A percentile compares a stretch with the other conserved stretches of the same genome.
These are phyloP conservation scores for Petrocephalus microphthalmus DNA, from an alignment of 2,113 vertebrate species.

Conservation along the genomic window DNA sequence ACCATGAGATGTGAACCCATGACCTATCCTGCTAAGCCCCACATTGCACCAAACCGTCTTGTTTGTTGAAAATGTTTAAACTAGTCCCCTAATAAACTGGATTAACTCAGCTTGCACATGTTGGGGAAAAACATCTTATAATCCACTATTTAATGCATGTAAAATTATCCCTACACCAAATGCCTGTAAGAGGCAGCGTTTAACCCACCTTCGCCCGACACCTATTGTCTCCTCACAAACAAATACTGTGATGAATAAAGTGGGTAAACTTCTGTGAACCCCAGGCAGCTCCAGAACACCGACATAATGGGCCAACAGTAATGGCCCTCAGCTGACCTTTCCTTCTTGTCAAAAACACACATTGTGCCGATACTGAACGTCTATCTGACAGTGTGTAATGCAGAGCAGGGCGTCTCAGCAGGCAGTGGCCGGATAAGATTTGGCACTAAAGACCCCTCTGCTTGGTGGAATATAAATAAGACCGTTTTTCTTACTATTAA, in stretches of 20 bases:
- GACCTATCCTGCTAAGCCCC: not conserved
- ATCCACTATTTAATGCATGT: not conserved
- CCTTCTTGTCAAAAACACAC: slow-evolving; percentile 26
- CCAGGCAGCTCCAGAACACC: slow-evolving; percentile 39
- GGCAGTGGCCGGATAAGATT: not conserved
- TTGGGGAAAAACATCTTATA: not conserved
- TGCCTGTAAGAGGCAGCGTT: not conserved
- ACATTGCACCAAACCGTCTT: not conserved
- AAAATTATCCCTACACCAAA: not conserved
- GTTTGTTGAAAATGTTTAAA: not conserved
- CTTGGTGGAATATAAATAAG: not conserved
- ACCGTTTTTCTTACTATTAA: not conserved
- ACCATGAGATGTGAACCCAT: not conserved
- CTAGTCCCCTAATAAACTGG: not conserved
- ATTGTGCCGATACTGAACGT: slow-evolving; percentile 14
- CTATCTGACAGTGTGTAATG: not conserved
- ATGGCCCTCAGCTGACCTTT: slow-evolving; percentile 51
- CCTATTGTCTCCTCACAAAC: not conserved
- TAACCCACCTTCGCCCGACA: not conserved
- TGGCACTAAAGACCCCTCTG: not conserved
- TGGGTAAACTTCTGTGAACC: not conserved
- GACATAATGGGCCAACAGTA: slow-evolving; percentile 46
- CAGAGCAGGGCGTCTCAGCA: not conserved
- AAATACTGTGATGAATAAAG: not conserved
- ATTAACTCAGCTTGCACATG: not conserved